These are phyloP conservation scores for Erebia epiphron DNA, from an alignment of 2,888 invertebrate species.

Conservation along the genomic window DNA sequence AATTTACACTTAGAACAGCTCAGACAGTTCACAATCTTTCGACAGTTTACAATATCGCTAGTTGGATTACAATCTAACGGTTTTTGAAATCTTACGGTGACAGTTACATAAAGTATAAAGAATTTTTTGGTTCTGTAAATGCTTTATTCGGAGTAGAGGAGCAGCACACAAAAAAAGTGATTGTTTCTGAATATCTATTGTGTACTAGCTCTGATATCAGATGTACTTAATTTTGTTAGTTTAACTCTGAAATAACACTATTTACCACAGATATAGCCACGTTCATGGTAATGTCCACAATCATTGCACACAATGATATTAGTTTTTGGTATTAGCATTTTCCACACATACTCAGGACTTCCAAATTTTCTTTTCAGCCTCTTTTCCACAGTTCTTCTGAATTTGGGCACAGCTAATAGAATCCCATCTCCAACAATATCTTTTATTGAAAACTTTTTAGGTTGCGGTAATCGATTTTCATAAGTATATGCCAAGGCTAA, in stretches of 20 bases:
- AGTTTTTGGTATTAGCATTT: constrained; percentile 87
- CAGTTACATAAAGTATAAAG: no score
- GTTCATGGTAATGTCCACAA: constrained; percentile 93
- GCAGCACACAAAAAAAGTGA: no score
- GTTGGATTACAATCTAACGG: no score
- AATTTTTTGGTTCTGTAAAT: no score
- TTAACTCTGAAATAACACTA: constrained; percentile 35
- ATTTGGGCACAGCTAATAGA: constrained; percentile 92
- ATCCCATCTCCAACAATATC: constrained; percentile 88
- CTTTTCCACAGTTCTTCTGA: constrained; percentile 89
- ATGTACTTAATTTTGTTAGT: background rate
- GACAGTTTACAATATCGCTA: no score
- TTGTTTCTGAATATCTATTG: no score
- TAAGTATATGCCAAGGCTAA: constrained; percentile 62
- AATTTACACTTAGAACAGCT: no score
- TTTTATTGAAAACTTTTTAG: constrained; percentile 79
- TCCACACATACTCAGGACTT: constrained; percentile 85
- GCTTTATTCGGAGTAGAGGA: no score
- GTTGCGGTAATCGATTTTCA: constrained; percentile 46
- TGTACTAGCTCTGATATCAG: background rate
- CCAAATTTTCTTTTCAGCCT: constrained; percentile 89
- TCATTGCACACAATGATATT: constrained; percentile 89
- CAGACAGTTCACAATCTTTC: no score
- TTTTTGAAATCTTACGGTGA: no score
- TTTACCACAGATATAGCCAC: constrained; percentile 91